Base-by-base conservation (phyloP, 2,113 vertebrate genomes). In the Bos javanicus region DNA sequence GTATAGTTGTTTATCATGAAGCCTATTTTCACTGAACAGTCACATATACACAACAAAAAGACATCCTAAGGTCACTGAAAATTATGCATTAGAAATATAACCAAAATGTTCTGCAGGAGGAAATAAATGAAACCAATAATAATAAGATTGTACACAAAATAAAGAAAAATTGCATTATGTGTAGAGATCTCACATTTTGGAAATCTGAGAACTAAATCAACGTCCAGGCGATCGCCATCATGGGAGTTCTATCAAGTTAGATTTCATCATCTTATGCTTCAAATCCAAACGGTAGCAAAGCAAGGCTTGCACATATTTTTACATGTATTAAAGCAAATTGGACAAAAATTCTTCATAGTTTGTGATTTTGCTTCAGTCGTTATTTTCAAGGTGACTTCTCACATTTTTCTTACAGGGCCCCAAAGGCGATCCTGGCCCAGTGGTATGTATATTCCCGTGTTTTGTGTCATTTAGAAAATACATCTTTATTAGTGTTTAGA, bases 371-470 rank as follows among this genome's bases (percentile, higher is more conserved):
- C 30, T 95, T 91, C 46, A 60, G 33, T 83, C 30, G 25, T 92
- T 88, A 10, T 52, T 12, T 97, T 94, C 3, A 3, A 76, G 59
- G 84, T 50, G 80, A 67, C 23, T 96, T 92, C 10, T 9, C 96
- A 48, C 98, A 67, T 92, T 96, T 98, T 97, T 94, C 88, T 98
- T 98, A 25, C 95, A 99, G 99, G 99, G 99, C 80, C 99, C 99
- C 52, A 99, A 99, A 99, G 99, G 99, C 96, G 99, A 99, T 95
- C 98, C 99, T 95, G 99, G 99, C 91, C 94, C 97, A 94, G 94
- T 93, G 98, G 99, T 99, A 99, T 98, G 99, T 99, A 88, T 90
- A 10, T 48, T 57, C 71, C 74, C 81, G 89, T 87, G 43, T 26
- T 89, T 60, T 90, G 8, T 71, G 59, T 82, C 81, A 17, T 56